These are phyloP conservation scores for Ciconia nigra DNA, from an alignment of 2,797 vertebrate genomes.

Conservation along the genomic window DNA sequence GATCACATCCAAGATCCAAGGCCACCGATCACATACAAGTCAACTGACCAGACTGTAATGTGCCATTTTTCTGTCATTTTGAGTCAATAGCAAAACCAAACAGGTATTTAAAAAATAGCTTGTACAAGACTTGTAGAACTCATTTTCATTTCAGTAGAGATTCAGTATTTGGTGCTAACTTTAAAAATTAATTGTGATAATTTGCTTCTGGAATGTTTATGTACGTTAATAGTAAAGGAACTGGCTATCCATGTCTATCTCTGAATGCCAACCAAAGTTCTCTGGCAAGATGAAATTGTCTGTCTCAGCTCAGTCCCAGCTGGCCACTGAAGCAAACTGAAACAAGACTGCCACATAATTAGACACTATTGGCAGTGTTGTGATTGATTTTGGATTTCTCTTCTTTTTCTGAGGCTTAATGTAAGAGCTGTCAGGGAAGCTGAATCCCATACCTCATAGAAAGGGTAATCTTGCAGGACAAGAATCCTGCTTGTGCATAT, in stretches of 20 bases:
- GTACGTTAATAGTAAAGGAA: not conserved
- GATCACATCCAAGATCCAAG: not conserved
- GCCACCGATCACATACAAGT: not conserved
- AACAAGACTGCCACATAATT: not conserved
- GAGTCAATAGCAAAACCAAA: not conserved
- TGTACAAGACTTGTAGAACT: not conserved
- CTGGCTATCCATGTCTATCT: not conserved
- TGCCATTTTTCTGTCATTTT: not conserved
- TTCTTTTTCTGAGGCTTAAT: not conserved
- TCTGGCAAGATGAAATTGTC: not conserved
- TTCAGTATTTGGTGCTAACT: not conserved
- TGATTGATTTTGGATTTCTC: not conserved
- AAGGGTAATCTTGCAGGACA: not conserved
- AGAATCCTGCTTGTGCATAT: not conserved
- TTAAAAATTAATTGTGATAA: not conserved
- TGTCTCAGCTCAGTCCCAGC: not conserved
- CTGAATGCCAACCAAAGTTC: not conserved
- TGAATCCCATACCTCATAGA: not conserved
- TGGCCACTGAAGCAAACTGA: slow-evolving; percentile 13
- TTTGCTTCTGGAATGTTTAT: slow-evolving; percentile 24
- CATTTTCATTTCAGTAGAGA: not conserved
- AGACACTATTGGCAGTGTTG: not conserved
- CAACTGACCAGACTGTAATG: not conserved
- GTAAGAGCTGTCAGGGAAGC: not conserved
- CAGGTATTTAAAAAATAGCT: not conserved